These are phyloP conservation scores for Bellardia pandia DNA, from an alignment of 2,888 invertebrate genomes.

Conservation along the genomic window DNA sequence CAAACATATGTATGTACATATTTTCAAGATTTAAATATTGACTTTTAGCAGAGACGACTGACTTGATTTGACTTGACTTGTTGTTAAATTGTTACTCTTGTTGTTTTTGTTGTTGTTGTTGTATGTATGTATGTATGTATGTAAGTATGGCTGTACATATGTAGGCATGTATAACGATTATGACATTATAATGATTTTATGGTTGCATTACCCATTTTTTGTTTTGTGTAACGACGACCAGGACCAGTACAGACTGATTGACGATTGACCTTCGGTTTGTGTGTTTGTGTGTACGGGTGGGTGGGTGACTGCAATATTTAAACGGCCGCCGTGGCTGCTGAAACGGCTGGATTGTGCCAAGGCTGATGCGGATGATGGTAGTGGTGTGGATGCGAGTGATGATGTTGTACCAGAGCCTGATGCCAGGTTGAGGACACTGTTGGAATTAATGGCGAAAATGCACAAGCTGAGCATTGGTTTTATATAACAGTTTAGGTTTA, in stretches of 20 bases:
- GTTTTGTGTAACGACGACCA: slow-evolving; percentile 3
- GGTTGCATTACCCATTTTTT: slow-evolving; percentile 38
- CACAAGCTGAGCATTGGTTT: slow-evolving; percentile 82
- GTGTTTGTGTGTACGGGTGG: not conserved
- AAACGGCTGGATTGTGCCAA: slow-evolving; percentile 84
- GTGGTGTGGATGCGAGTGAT: slow-evolving; percentile 82
- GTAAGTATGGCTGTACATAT: not conserved
- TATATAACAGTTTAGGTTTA: slow-evolving; percentile 64
- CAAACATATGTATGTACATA: not conserved
- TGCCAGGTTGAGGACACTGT: slow-evolving; percentile 84
- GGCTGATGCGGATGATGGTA: slow-evolving; percentile 83
- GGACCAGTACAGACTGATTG: slow-evolving; percentile 34
- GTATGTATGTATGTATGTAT: not conserved
- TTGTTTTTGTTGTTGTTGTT: not conserved
- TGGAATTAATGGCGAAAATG: slow-evolving; percentile 84
- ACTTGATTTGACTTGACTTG: too few species aligned
- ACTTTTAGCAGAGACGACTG: not conserved
- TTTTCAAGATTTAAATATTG: slow-evolving; percentile 1
- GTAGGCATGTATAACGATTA: not conserved
- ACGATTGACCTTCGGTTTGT: slow-evolving; percentile 44
- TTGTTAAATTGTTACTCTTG: not conserved
- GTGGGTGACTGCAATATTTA: slow-evolving; percentile 74
- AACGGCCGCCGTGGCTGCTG: slow-evolving; percentile 83
- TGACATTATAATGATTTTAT: slow-evolving; percentile 11
- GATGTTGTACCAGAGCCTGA: slow-evolving; percentile 84